Percentiles rank a stretch among this genome's conserved stretches.
Conservation (phyloP, 2,113 vertebrate genomes). For the Fregata magnificens region DNA sequence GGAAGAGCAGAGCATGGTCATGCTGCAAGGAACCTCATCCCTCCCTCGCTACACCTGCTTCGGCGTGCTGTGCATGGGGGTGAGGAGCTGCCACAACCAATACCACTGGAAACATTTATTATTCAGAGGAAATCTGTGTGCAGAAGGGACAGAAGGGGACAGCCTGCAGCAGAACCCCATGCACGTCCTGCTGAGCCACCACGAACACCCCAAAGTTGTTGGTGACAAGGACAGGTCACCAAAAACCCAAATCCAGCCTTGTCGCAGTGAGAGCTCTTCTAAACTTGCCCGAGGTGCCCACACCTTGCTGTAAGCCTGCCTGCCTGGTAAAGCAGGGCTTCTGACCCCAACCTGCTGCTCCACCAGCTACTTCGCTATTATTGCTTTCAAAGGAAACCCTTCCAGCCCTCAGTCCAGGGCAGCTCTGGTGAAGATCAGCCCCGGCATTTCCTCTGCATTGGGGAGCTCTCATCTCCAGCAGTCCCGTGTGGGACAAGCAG, state of each 20-base stretch:
- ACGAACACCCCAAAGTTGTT: neutral
- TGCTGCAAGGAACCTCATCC: neutral
- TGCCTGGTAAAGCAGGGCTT: neutral
- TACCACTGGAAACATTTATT: neutral
- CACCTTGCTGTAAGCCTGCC: neutral
- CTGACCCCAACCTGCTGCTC: neutral
- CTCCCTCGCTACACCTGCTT: accelerated
- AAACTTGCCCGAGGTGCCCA: neutral
- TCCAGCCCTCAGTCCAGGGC: neutral
- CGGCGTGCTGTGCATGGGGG: accelerated
- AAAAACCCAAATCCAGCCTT: neutral
- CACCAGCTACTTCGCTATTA: neutral
- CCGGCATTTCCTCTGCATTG: accelerated
- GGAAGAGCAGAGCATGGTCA: conserved; percentile 3
- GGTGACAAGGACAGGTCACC: neutral
- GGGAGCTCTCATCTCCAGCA: neutral
- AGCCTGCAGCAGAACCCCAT: neutral
- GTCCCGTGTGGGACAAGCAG: neutral
- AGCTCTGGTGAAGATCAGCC: neutral
- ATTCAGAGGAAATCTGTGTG: neutral
- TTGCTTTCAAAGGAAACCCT: neutral
- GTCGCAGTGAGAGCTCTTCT: neutral
- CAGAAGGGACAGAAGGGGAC: neutral
- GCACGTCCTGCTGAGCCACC: accelerated
- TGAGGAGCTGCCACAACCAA: neutral